Evolutionary conservation across 2,797 vertebrate species (phyloP).

Genomic region (Yasuhikotakia modesta): DNA sequence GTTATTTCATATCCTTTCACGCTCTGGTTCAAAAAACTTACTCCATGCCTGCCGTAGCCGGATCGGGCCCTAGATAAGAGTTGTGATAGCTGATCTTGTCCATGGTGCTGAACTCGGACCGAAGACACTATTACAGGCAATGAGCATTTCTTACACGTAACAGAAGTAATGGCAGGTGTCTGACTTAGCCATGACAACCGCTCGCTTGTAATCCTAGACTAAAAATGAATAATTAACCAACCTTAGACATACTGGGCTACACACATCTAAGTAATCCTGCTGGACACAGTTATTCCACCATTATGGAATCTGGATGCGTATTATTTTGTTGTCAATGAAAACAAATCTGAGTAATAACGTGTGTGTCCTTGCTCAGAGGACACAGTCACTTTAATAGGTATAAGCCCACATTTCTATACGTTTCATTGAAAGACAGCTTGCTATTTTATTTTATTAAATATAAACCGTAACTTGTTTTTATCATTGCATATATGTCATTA

Average conservation of each 20-base stretch:
- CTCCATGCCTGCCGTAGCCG: slow-evolving; percentile 10
- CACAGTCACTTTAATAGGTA: too few species aligned
- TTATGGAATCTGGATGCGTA: background rate
- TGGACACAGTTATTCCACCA: slow-evolving; percentile 3
- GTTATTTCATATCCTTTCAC: background rate
- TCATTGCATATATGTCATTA: too few species aligned
- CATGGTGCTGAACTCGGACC: slow-evolving; percentile 73
- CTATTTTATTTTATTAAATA: too few species aligned
- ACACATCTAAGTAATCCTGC: slow-evolving; percentile 1
- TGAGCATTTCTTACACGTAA: slow-evolving; percentile 15
- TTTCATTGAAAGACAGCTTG: too few species aligned
- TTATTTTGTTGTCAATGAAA: background rate
- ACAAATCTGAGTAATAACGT: too few species aligned
- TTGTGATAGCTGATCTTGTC: slow-evolving; percentile 63
- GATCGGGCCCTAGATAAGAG: background rate
- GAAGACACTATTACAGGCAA: slow-evolving; percentile 5
- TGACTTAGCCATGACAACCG: slow-evolving; percentile 22
- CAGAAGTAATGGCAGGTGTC: slow-evolving; percentile 9
- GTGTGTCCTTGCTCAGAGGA: too few species aligned
- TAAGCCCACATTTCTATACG: too few species aligned
- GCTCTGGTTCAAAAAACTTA: background rate
- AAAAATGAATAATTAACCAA: slow-evolving; percentile 55
- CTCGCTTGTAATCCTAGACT: slow-evolving; percentile 38
- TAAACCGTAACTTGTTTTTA: too few species aligned
- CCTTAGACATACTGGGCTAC: slow-evolving; percentile 45